Percentiles rank a stretch among this genome's conserved stretches.
These are phyloP conservation scores for Prionace glauca DNA, from an alignment of 2,797 vertebrate species.

Conservation along the genomic window DNA sequence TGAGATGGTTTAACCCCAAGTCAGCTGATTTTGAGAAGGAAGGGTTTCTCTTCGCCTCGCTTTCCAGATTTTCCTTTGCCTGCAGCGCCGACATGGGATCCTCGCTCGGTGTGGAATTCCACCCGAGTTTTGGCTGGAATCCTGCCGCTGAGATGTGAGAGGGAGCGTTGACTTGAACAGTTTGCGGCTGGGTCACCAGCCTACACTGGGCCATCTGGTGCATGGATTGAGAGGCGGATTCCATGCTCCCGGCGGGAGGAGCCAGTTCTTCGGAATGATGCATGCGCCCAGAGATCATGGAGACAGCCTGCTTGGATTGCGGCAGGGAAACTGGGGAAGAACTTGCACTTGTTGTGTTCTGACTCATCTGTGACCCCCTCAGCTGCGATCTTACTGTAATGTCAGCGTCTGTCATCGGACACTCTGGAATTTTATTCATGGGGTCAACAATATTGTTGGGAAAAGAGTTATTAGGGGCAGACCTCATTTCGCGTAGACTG, in stretches of 20 bases:
- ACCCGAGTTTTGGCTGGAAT: constrained; percentile 35
- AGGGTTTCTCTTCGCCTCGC: constrained; percentile 60
- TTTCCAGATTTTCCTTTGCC: constrained; percentile 54
- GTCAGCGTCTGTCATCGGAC: neutral
- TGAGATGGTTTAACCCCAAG: constrained; percentile 45
- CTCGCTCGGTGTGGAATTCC: constrained; percentile 20
- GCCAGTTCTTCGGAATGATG: constrained; percentile 46
- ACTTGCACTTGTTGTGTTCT: constrained; percentile 46
- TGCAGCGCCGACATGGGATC: constrained; percentile 10
- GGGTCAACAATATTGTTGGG: constrained; percentile 62
- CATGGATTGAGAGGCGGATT: constrained; percentile 47
- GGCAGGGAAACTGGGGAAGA: constrained; percentile 49
- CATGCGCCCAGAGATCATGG: constrained; percentile 27
- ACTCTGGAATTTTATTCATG: constrained; percentile 45
- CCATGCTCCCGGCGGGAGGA: constrained; percentile 46
- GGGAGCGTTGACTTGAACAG: constrained; percentile 49
- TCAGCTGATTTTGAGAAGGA: constrained; percentile 54
- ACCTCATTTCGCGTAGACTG: neutral
- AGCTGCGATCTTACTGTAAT: constrained; percentile 43
- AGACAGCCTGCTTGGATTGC: constrained; percentile 52
- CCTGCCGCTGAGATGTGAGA: constrained; percentile 36
- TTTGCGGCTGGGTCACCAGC: constrained; percentile 54
- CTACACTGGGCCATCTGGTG: constrained; percentile 53
- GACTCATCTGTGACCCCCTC: constrained; percentile 46
- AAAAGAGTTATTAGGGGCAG: constrained; percentile 45